Percentiles rank a stretch among this genome's conserved stretches.
Evolutionary conservation across 2,888 invertebrate genomes (phyloP).

Genomic region (Cotesia congregata): DNA sequence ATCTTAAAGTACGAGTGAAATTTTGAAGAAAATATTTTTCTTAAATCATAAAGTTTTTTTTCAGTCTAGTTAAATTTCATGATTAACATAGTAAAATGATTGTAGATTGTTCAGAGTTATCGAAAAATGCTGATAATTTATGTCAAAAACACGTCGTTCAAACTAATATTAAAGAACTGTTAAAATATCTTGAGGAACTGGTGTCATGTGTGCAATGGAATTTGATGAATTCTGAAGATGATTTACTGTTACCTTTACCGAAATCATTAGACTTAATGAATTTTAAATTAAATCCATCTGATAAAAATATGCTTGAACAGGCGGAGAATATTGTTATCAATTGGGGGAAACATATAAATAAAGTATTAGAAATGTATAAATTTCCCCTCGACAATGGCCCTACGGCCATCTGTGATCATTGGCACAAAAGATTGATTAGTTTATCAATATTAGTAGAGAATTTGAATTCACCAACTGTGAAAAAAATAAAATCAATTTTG

Average conservation of each 20-base stretch:
- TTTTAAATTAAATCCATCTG: slow-evolving; percentile 54
- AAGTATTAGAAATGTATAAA: slow-evolving; percentile 66
- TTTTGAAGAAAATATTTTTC: too few species aligned
- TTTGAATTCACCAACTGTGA: slow-evolving; percentile 80
- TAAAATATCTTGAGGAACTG: slow-evolving; percentile 58
- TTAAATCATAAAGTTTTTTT: too few species aligned
- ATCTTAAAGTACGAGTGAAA: too few species aligned
- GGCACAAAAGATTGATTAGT: slow-evolving; percentile 85
- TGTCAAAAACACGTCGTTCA: slow-evolving; percentile 53
- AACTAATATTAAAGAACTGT: slow-evolving; percentile 57
- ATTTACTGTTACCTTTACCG: slow-evolving; percentile 78
- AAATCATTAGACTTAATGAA: slow-evolving; percentile 73
- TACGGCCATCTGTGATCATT: slow-evolving; percentile 87
- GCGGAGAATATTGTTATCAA: slow-evolving; percentile 77
- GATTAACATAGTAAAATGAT: not conserved
- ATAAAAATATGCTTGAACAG: slow-evolving; percentile 72
- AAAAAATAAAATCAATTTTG: slow-evolving; percentile 75
- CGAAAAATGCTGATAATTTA: slow-evolving; percentile 49
- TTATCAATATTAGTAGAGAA: slow-evolving; percentile 86
- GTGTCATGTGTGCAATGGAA: slow-evolving; percentile 70
- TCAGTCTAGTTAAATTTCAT: too few species aligned
- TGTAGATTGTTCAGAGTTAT: not conserved
- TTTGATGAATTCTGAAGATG: slow-evolving; percentile 82
- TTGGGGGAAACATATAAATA: slow-evolving; percentile 79
- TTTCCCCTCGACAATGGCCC: slow-evolving; percentile 81